Evolutionary conservation across 2,888 invertebrate genomes (phyloP).

Genomic region (Linyphia triangularis): DNA sequence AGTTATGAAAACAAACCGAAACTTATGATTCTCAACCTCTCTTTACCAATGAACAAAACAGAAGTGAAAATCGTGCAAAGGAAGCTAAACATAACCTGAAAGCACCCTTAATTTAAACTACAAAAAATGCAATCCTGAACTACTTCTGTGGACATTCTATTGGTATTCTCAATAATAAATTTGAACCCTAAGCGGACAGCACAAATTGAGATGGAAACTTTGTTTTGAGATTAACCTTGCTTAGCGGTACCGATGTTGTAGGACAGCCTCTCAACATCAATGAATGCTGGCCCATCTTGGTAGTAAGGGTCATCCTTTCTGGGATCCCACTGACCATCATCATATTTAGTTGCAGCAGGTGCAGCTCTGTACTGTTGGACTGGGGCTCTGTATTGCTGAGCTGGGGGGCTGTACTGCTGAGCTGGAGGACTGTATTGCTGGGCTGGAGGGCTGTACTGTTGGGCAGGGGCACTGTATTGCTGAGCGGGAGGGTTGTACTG

Average conservation of each 20-base stretch:
- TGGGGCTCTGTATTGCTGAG: slow-evolving; percentile 44
- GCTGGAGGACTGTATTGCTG: slow-evolving; percentile 56
- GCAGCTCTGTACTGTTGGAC: slow-evolving; percentile 59
- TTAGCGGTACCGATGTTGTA: slow-evolving; percentile 75
- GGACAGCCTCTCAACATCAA: slow-evolving; percentile 75
- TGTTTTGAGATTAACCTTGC: slow-evolving; percentile 34
- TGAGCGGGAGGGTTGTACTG: slow-evolving; percentile 20
- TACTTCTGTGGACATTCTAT: neutral
- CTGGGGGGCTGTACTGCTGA: slow-evolving; percentile 54
- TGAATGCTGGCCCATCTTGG: slow-evolving; percentile 74
- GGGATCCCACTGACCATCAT: slow-evolving; percentile 65
- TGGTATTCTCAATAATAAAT: neutral
- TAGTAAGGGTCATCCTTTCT: slow-evolving; percentile 69
- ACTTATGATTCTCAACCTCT: neutral
- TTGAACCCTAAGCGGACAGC: neutral
- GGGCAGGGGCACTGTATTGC: slow-evolving; percentile 47
- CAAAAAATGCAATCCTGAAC: neutral
- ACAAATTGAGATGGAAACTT: neutral
- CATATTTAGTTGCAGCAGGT: slow-evolving; percentile 1
- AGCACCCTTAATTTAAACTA: neutral
- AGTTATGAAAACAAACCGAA: no score
- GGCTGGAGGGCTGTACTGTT: slow-evolving; percentile 44
- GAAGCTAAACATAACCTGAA: neutral
- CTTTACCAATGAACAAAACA: neutral
- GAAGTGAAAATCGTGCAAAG: neutral